These are phyloP conservation scores for Nyctibius bracteatus DNA, from an alignment of 2,113 vertebrate genomes.

Conservation along the genomic window DNA sequence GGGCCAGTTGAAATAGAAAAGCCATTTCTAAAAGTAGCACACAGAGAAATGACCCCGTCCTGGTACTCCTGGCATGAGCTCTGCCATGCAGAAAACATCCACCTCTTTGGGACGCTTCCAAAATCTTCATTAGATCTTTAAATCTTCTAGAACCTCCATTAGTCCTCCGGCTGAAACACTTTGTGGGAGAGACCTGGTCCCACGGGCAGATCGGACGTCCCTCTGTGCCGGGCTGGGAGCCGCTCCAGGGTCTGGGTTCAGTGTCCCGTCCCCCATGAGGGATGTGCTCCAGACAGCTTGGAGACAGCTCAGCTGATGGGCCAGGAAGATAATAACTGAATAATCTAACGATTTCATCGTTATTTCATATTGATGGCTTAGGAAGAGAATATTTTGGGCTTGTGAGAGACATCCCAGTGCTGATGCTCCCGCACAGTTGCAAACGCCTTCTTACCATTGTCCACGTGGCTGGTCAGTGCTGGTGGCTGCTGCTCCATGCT, in stretches of 20 bases:
- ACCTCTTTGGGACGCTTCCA: not conserved
- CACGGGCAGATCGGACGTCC: accelerated
- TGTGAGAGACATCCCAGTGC: not conserved
- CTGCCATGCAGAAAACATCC: not conserved
- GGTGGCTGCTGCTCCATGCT: accelerated
- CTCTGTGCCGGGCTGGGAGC: not conserved
- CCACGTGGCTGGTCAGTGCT: not conserved
- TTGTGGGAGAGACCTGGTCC: not conserved
- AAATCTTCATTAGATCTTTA: not conserved
- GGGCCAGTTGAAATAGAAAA: not conserved
- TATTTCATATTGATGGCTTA: not conserved
- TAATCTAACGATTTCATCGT: not conserved
- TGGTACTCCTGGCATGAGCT: not conserved
- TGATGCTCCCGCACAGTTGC: not conserved
- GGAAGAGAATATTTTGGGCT: not conserved
- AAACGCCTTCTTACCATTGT: accelerated
- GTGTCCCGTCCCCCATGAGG: accelerated
- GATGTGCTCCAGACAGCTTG: not conserved
- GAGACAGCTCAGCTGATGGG: not conserved
- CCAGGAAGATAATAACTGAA: not conserved
- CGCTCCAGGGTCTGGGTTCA: accelerated
- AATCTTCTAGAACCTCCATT: not conserved
- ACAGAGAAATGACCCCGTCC: not conserved
- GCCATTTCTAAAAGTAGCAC: not conserved
- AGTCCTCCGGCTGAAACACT: not conserved